These are phyloP conservation scores for Icerya purchasi DNA, from an alignment of 2,888 invertebrate species.

Conservation along the genomic window DNA sequence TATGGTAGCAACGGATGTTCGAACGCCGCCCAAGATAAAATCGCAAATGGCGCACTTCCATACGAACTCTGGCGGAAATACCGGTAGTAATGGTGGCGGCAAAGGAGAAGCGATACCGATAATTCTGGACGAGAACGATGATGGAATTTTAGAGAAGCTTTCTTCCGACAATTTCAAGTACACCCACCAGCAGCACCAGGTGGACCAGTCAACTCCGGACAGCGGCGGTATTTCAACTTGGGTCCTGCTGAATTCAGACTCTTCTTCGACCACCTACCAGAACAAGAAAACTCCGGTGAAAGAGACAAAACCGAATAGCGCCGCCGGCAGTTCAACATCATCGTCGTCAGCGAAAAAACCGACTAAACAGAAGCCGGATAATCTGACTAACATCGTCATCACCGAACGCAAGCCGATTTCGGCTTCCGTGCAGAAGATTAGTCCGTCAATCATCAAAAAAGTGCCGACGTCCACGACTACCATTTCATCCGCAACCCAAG, in stretches of 20 bases:
- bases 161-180: constrained; percentile 13
- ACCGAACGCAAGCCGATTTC: constrained; percentile 13
- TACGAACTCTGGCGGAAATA: constrained; percentile 17
- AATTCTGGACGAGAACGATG: constrained; percentile 32
- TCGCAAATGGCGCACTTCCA: constrained; percentile 28
- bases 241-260: constrained; percentile 40
- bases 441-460: constrained; percentile 13
- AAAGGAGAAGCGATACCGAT: constrained; percentile 42
- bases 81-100: constrained; percentile 14
- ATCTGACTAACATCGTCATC: constrained; percentile 9
- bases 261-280: constrained; percentile 17
- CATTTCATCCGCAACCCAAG: background rate
- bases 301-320: background rate
- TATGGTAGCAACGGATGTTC: constrained; percentile 32
- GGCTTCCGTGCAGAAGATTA: constrained; percentile 16
- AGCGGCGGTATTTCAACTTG: constrained; percentile 44
- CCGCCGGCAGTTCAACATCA: background rate
- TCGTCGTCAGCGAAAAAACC: constrained; percentile 13
- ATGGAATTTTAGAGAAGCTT: constrained; percentile 24
- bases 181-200: constrained; percentile 9
- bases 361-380: constrained; percentile 10
- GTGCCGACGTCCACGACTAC: background rate
- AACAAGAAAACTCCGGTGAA: constrained; percentile 10
- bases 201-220: constrained; percentile 13
- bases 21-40: constrained; percentile 40